Evolutionary conservation across 2,113 vertebrate genomes (phyloP).

Genomic region (Pseudopodoces humilis): DNA sequence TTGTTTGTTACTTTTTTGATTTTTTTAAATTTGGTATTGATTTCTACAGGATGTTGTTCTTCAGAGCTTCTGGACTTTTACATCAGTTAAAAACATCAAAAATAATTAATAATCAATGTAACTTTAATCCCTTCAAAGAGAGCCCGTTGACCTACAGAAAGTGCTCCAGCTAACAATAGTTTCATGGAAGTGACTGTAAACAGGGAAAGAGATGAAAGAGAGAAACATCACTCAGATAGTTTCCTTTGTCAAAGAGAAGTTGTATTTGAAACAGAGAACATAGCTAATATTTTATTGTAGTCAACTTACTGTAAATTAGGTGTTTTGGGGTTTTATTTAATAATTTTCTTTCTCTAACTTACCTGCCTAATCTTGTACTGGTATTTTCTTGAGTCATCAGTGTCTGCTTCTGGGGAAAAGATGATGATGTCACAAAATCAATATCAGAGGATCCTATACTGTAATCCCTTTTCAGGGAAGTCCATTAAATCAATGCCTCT

Average conservation of each 20-base stretch:
- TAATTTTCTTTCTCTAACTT: background rate
- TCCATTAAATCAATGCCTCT: constrained; percentile 45
- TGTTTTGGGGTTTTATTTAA: background rate
- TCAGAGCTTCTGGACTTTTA: constrained; percentile 25
- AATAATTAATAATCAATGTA: constrained; percentile 58
- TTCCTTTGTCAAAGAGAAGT: background rate
- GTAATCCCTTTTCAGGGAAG: constrained; percentile 51
- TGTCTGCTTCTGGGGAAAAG: constrained; percentile 14
- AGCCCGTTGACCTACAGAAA: constrained; percentile 17
- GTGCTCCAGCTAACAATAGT: background rate
- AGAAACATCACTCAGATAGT: background rate
- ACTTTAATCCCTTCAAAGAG: constrained; percentile 46
- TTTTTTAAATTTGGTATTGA: background rate
- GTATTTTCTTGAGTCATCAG: constrained; percentile 19
- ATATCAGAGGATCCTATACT: background rate
- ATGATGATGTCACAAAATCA: constrained; percentile 58
- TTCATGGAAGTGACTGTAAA: background rate
- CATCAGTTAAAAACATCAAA: constrained; percentile 39
- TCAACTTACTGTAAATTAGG: background rate
- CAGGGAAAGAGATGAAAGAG: constrained; percentile 4
- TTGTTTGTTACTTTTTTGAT: background rate
- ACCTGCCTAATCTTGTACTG: background rate
- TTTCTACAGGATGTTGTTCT: constrained; percentile 31
- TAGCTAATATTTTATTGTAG: background rate
- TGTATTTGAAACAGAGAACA: background rate